Conservation (phyloP, 2,888 invertebrate species). For the Amphipyra tragopoginis region DNA sequence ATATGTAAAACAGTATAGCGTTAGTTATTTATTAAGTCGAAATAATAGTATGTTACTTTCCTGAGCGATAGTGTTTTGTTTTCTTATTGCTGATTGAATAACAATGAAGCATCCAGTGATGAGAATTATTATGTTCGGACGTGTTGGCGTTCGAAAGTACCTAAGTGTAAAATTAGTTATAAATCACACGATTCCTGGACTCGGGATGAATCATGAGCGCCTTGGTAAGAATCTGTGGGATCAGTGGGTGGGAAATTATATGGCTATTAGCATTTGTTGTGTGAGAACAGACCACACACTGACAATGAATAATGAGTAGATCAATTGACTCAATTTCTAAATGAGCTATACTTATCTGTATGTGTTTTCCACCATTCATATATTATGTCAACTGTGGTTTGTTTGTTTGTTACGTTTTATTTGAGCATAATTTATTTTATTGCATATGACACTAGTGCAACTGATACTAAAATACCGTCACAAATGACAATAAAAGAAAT, state of each 20-base stretch:
- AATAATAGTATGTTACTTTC: constrained; percentile 5
- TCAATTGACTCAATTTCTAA: constrained; percentile 1
- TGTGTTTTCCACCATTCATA: too few species aligned
- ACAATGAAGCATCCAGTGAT: constrained; percentile 41
- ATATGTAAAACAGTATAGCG: constrained; percentile 19
- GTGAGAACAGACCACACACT: constrained; percentile 53
- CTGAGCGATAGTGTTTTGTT: constrained; percentile 39
- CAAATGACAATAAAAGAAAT: too few species aligned
- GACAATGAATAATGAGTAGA: constrained; percentile 9
- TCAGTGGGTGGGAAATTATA: constrained; percentile 53
- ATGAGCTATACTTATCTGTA: neutral
- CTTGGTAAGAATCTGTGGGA: constrained; percentile 52
- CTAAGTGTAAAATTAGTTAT: constrained; percentile 49
- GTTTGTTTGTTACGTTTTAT: too few species aligned
- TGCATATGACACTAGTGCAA: too few species aligned
- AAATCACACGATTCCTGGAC: constrained; percentile 58
- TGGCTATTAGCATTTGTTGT: constrained; percentile 51
- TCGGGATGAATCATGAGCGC: constrained; percentile 56
- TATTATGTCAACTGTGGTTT: too few species aligned
- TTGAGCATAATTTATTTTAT: too few species aligned
- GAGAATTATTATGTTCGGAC: constrained; percentile 42
- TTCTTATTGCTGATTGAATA: constrained; percentile 47
- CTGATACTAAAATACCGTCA: too few species aligned
- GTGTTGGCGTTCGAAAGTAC: constrained; percentile 49
- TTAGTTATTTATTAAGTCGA: neutral